A percentile compares a stretch with the other conserved stretches of the same genome.
phyloP scores from a whole-genome alignment of 2,888 invertebrate species.

The Onthophagus sagittarius region DNA sequence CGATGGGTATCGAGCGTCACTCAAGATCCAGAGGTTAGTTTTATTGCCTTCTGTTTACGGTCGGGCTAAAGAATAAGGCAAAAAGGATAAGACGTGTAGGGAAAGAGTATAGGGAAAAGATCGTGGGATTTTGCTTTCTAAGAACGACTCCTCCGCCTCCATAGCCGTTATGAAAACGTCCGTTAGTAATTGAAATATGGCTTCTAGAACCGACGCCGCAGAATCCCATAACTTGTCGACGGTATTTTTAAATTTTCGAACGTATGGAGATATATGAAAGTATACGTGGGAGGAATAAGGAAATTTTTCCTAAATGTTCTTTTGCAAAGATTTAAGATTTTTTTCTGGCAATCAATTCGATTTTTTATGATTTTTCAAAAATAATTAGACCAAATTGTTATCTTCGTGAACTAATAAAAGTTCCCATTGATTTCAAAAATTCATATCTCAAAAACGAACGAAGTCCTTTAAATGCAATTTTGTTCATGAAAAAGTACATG shows the following conservation, averaged over 20 bases:
- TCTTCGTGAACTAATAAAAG: too few relatives aligned
- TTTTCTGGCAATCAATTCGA: too few relatives aligned
- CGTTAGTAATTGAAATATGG: constrained; percentile 7
- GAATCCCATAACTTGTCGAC: constrained; percentile 11
- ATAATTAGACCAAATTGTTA: too few relatives aligned
- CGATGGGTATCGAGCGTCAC: constrained; percentile 15
- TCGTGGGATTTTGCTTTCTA: neutral
- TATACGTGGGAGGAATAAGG: neutral
- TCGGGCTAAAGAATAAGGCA: neutral
- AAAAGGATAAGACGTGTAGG: neutral
- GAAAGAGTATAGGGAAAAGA: neutral
- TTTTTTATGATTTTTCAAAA: too few relatives aligned
- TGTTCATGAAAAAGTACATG: too few relatives aligned
- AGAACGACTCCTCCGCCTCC: neutral
- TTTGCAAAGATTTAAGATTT: too few relatives aligned
- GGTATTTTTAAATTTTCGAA: constrained; percentile 10
- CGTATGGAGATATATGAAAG: constrained; percentile 1
- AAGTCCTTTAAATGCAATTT: too few relatives aligned
- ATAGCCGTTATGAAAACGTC: constrained; percentile 5
- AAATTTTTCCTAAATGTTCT: too few relatives aligned
- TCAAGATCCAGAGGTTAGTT: constrained; percentile 20
- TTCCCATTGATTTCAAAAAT: too few relatives aligned
- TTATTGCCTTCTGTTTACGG: constrained; percentile 21
- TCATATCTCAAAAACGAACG: too few relatives aligned
- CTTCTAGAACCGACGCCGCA: neutral